phyloP scores from a whole-genome alignment of 2,888 invertebrate species.

The Kryphioiulus occultus region DNA sequence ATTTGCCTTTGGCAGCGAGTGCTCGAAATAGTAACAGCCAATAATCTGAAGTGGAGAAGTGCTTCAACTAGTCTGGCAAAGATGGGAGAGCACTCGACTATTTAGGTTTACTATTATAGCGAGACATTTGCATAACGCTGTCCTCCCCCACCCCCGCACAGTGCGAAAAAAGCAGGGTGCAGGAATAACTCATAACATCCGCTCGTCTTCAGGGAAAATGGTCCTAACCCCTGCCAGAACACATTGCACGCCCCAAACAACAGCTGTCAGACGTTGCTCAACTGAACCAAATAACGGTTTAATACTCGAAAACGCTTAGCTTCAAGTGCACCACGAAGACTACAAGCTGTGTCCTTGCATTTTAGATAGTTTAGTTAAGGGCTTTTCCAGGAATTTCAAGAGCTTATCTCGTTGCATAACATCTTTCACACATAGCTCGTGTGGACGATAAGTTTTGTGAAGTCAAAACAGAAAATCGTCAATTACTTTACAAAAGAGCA shows the following conservation, averaged over 20 bases:
- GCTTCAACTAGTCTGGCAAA: not conserved
- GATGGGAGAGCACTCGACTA: not conserved
- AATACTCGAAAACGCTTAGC: not conserved
- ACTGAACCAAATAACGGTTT: not conserved
- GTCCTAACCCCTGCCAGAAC: not conserved
- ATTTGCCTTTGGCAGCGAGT: not conserved
- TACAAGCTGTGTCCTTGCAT: not conserved
- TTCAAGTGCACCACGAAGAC: not conserved
- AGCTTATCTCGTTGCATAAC: too few relatives aligned
- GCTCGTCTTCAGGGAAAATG: not conserved
- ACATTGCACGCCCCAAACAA: not conserved
- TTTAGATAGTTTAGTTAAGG: too few relatives aligned
- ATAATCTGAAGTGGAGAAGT: not conserved
- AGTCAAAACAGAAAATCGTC: too few relatives aligned
- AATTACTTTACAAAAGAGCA: too few relatives aligned
- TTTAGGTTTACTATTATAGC: not conserved
- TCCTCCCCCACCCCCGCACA: not conserved
- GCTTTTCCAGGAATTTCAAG: too few relatives aligned
- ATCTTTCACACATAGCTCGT: too few relatives aligned
- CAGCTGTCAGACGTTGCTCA: not conserved
- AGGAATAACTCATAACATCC: not conserved
- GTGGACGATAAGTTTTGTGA: too few relatives aligned
- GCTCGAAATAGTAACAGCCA: constrained; percentile 1
- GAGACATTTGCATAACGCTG: not conserved
- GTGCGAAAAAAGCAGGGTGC: not conserved